Conservation (phyloP, 2,888 invertebrate species). For the Molanna angustata region DNA sequence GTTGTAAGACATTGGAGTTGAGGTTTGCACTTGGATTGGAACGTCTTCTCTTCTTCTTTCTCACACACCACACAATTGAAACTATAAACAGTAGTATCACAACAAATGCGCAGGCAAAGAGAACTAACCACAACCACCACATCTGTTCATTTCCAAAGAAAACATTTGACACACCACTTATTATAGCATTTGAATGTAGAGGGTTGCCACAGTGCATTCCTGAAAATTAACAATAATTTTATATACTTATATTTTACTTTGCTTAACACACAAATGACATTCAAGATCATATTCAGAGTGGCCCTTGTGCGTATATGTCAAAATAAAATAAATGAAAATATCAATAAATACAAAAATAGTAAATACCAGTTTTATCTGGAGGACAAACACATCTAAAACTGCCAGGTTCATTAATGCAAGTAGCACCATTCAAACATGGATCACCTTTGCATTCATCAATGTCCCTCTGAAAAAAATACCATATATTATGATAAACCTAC, state of each 20-base stretch:
- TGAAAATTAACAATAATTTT: constrained; percentile 10
- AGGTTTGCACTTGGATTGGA: constrained; percentile 35
- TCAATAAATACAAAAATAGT: too few species aligned
- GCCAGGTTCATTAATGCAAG: constrained; percentile 81
- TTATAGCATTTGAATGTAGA: constrained; percentile 50
- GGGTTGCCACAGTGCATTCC: constrained; percentile 49
- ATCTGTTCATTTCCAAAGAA: constrained; percentile 32
- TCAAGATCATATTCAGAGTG: too few species aligned
- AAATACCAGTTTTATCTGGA: constrained; percentile 65
- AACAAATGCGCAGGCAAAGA: constrained; percentile 31
- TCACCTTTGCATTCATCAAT: constrained; percentile 83
- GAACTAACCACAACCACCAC: too few species aligned
- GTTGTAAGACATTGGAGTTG: constrained; percentile 36
- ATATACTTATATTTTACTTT: not conserved
- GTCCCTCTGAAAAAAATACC: constrained; percentile 55
- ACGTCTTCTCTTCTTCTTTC: constrained; percentile 42
- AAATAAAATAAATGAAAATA: too few species aligned
- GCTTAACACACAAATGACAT: too few species aligned
- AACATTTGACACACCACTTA: constrained; percentile 27
- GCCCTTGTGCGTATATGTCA: too few species aligned
- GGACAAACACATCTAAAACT: constrained; percentile 76
- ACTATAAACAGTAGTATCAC: not conserved
- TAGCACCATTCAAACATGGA: constrained; percentile 87
- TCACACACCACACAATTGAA: constrained; percentile 31
- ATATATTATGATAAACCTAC: too few species aligned